Percentiles rank a stretch among this genome's conserved stretches.
These are phyloP conservation scores for Metacarcinus magister DNA, from an alignment of 2,888 invertebrate genomes.

Conservation along the genomic window DNA sequence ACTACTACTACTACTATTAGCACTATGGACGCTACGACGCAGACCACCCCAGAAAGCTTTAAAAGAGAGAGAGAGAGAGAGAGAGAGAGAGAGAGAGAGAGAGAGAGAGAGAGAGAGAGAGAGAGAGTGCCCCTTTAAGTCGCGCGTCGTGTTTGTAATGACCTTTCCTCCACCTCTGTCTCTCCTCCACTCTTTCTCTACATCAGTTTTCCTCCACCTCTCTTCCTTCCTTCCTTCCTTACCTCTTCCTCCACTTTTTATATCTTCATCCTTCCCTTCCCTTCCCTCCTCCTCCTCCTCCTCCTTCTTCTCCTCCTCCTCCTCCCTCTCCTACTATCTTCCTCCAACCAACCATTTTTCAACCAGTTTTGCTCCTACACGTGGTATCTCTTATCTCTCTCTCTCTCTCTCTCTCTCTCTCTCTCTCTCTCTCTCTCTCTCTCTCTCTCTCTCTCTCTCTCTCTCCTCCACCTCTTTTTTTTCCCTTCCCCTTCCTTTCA, in stretches of 20 bases:
- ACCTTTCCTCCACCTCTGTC: background rate
- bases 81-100: conserved; percentile 26
- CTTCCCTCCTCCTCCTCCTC: background rate
- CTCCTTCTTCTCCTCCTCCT: too few species aligned
- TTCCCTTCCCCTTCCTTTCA: background rate
- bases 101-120: conserved; percentile 11
- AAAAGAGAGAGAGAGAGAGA: background rate
- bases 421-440: background rate
- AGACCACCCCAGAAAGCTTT: background rate
- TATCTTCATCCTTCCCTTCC: background rate
- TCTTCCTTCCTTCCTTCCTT: background rate
- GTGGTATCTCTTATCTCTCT: too few species aligned
- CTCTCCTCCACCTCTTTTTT: background rate
- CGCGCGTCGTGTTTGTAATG: background rate
- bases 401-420: background rate
- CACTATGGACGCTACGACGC: background rate
- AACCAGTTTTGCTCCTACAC: background rate
- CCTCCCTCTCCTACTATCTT: background rate
- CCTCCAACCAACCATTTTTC: background rate
- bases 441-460: background rate
- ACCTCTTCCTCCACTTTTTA: background rate
- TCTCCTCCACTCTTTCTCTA: background rate
- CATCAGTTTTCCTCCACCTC: background rate
- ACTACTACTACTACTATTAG: background rate
- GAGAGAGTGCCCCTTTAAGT: conserved; percentile 26